Base-by-base conservation (phyloP, 2,888 invertebrate genomes). In the Diloba caeruleocephala region DNA sequence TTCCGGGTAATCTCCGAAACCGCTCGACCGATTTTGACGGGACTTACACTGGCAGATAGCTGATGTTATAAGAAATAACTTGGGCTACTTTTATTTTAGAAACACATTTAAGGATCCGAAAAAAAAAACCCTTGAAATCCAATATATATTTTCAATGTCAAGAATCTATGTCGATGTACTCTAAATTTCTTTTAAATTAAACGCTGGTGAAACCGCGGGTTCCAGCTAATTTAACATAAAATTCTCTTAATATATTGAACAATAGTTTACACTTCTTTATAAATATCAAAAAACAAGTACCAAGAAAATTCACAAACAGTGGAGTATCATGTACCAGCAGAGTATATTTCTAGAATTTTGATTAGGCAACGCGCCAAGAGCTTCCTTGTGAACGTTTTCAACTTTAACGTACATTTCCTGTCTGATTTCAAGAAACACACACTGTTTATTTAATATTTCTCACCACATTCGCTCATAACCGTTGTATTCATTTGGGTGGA, bases 341-440 rank as follows among this genome's bases (percentile, higher is more conserved):
- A 38, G 14, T 28, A 65, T 65, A 46, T 59, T 43, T 42, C 59
- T 52, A 43, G 66, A 59, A 70, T 70, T 54, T 70, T 70, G 71
- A 65, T 70, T 70, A 60, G 66, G 66, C 66, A 65, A 26, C 39
- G 49, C 14, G 66, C 66, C 66, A 67, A 52, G 43, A 52, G 37
- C 21, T 34, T 34, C 51, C 55, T 70, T 50, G 60, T 70, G 34
- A 70, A 59, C 65, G 60, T 60, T 59, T 51, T 39, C 43, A 50
- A 33, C 31, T 32, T 45, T 39, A 54, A 45, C 36, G 49, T 46
- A 54, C 9, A 49, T 14, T 39, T 46, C 31, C 45, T 21, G 23
- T 41, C 23, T 38, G 17, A 46, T 54, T 21, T 21, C 17, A 34
- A 50, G 53, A 19, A 52, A 37, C 14, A 39, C 6, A 32, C 28